Percentiles rank a stretch among this genome's conserved stretches.
These are phyloP conservation scores for Tragelaphus buxtoni DNA, from an alignment of 2,113 vertebrate species.

Conservation along the genomic window DNA sequence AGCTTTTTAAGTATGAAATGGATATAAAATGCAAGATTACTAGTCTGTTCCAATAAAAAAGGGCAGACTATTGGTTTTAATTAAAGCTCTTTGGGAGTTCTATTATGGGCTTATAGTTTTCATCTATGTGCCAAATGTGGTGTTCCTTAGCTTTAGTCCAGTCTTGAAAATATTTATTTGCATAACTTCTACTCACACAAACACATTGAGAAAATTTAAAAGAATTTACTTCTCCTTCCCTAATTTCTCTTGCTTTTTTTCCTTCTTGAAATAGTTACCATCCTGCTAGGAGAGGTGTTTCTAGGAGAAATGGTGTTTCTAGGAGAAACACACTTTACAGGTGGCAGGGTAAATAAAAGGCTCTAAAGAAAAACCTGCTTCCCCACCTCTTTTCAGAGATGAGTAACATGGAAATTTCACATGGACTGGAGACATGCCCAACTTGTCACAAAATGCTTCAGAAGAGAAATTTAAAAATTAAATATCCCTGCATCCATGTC, in stretches of 20 bases:
- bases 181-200: background rate
- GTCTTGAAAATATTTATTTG: constrained; percentile 1
- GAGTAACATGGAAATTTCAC: background rate
- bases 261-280: background rate
- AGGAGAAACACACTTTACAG: background rate
- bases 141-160: background rate
- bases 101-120: background rate
- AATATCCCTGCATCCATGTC: background rate
- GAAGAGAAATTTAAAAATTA: constrained; percentile 20
- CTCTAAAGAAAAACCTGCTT: background rate
- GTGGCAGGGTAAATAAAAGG: background rate
- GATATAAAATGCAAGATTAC: constrained; percentile 36
- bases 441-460: constrained; percentile 17
- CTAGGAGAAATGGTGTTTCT: background rate
- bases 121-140: background rate
- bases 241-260: background rate
- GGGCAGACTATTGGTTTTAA: constrained; percentile 26
- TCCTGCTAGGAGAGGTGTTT: background rate
- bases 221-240: background rate
- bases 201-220: background rate
- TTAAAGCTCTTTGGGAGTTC: constrained; percentile 24
- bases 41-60: constrained; percentile 25
- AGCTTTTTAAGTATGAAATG: constrained; percentile 38
- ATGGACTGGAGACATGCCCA: background rate
- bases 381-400: background rate